Conservation (phyloP, 2,113 vertebrate species). For the Procavia capensis region DNA sequence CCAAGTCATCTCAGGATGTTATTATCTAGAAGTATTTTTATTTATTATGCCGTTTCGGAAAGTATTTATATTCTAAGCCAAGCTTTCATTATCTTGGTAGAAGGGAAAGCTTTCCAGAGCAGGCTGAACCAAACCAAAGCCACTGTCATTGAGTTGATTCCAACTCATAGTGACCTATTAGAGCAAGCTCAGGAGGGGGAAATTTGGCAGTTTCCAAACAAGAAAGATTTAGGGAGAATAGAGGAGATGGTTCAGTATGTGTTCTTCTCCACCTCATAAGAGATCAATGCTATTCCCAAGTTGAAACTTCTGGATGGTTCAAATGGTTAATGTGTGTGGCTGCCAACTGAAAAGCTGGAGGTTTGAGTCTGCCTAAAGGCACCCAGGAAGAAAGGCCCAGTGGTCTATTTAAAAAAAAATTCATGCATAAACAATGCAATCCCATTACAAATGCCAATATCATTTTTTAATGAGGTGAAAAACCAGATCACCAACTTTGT, state of each 20-base stretch:
- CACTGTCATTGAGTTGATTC: too few species aligned
- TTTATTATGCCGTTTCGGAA: neutral
- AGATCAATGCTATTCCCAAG: neutral
- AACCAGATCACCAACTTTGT: too few species aligned
- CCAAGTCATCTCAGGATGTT: neutral
- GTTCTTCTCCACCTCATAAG: neutral
- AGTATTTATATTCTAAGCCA: constrained; percentile 44
- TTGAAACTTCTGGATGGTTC: neutral
- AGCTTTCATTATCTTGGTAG: constrained; percentile 19
- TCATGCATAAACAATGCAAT: too few species aligned
- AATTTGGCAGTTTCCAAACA: neutral
- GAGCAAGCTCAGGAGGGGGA: neutral
- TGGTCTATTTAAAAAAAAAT: neutral
- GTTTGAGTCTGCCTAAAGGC: neutral
- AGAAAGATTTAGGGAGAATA: neutral
- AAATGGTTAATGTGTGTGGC: neutral
- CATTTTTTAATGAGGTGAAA: too few species aligned
- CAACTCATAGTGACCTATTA: too few species aligned
- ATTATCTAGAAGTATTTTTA: constrained; percentile 1
- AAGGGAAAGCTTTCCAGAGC: constrained; percentile 23
- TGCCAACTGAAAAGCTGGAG: neutral
- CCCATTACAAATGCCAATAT: too few species aligned
- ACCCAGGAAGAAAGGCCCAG: neutral
- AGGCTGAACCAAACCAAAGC: too few species aligned
- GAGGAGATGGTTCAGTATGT: neutral